Base-by-base conservation (phyloP, 2,888 invertebrate genomes). In the Branchellion lobata region DNA sequence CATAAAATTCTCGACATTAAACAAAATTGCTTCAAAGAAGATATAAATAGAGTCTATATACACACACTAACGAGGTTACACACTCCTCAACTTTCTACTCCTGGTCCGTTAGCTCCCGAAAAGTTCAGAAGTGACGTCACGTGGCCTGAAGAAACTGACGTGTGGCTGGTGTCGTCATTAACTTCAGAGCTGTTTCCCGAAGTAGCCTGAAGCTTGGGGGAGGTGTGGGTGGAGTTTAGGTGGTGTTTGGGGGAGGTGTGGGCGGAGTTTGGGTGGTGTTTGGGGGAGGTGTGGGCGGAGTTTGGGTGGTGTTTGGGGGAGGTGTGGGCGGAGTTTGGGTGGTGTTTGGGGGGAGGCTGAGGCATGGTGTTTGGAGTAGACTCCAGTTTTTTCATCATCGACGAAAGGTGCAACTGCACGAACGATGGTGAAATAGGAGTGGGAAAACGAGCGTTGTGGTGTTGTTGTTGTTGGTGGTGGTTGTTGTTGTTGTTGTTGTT, bases 391-490 rank as follows among this genome's bases (percentile, higher is more conserved):
- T 69, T 69, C 33, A 69, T 29, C 69, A 69, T 34, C 5, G 69
- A 69, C 5, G 34, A 29, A 29, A 69, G 34, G 34, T 57, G 61
- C 21, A 57, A n/a, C n/a, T 57, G 61, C 61, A 57, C 61, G 61
- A 57, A 57, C 11, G 61, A 57, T 5, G 61, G 24, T 5, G 61
- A 57, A 5, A 57, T 57, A n/a, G 61, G 34, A 5, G 31, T 69
- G 27, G 69, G 69, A 3, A 31, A 31, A 5, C 69, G 14, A 11
- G 65, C 3, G 29, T 65, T 65, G 65, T 29, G 5, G n/a, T 65
- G 3, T 5, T 11, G 3, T 5, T 65, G 3, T 51, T 18, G n/a
- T n/a, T n/a, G n/a, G n/a, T n/a, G n/a, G n/a, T n/a, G n/a, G n/a
- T n/a, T n/a, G 65, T 65, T 29, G 29, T 65, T 65, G 65, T 29